Evolutionary conservation across 2,888 invertebrate species (phyloP).

Genomic region (Rhogogaster chlorosoma): DNA sequence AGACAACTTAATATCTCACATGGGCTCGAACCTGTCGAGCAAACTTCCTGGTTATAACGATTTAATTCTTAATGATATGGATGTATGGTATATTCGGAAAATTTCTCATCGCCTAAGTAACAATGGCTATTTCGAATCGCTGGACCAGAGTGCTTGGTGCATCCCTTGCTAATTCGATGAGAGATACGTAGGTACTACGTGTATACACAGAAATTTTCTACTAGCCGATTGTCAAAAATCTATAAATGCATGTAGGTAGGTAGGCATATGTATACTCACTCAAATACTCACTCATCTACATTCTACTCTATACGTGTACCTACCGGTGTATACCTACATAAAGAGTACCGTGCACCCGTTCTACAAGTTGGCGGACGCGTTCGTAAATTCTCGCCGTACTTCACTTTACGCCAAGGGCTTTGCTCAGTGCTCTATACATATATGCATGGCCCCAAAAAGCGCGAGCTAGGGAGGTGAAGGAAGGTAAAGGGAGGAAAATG

Average conservation of each 20-base stretch:
- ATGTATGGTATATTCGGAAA: background rate
- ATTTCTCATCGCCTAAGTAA: background rate
- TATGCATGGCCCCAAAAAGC: background rate
- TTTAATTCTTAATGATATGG: background rate
- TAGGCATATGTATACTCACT: background rate
- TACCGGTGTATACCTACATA: background rate
- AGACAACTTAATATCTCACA: background rate
- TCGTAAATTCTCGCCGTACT: background rate
- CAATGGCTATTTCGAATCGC: background rate
- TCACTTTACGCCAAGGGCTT: background rate
- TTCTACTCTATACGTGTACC: too few species aligned
- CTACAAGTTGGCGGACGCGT: conserved; percentile 5
- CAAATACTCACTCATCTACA: too few species aligned
- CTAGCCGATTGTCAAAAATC: background rate
- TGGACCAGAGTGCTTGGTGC: background rate
- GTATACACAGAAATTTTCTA: background rate
- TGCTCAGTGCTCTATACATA: background rate
- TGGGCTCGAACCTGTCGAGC: background rate
- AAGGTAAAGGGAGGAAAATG: too few species aligned
- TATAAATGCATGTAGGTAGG: background rate
- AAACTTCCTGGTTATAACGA: background rate
- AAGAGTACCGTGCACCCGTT: background rate
- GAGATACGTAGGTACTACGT: background rate
- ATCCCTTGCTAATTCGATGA: background rate
- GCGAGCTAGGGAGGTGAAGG: background rate